Evolutionary conservation across 2,113 vertebrate species (phyloP).

Genomic region (Setophaga kirtlandii): DNA sequence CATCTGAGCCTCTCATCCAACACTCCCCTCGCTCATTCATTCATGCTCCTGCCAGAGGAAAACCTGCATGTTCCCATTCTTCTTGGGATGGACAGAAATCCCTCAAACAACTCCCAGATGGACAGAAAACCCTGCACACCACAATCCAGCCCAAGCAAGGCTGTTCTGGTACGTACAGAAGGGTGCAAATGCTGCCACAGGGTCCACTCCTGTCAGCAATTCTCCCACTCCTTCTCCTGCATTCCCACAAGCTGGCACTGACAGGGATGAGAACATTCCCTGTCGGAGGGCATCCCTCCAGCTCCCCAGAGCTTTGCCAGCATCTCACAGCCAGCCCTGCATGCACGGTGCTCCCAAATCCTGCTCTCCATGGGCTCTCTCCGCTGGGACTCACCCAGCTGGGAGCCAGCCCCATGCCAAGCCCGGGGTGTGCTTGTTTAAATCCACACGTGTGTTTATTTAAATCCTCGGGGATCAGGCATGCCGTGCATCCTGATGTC

Average conservation of each 20-base stretch:
- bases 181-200: background rate
- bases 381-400: too few species aligned
- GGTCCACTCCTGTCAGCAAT: background rate
- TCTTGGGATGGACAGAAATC: background rate
- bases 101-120: background rate
- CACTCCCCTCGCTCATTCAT: background rate
- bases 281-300: background rate
- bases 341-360: rapidly evolving
- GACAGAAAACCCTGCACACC: background rate
- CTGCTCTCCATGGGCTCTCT: background rate
- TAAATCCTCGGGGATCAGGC: background rate
- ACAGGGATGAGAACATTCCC: background rate
- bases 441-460: background rate
- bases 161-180: rapidly evolving
- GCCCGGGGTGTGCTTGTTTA: background rate
- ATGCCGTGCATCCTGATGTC: slow-evolving; percentile 62
- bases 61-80: background rate
- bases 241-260: background rate
- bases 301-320: background rate
- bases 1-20: background rate
- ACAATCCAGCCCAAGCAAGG: background rate
- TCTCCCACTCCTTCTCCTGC: background rate
- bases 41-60: background rate
- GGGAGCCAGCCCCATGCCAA: background rate
- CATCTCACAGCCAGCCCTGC: background rate